phyloP scores from a whole-genome alignment of 2,113 vertebrate species.

The Protobothrops mucrosquamatus region DNA sequence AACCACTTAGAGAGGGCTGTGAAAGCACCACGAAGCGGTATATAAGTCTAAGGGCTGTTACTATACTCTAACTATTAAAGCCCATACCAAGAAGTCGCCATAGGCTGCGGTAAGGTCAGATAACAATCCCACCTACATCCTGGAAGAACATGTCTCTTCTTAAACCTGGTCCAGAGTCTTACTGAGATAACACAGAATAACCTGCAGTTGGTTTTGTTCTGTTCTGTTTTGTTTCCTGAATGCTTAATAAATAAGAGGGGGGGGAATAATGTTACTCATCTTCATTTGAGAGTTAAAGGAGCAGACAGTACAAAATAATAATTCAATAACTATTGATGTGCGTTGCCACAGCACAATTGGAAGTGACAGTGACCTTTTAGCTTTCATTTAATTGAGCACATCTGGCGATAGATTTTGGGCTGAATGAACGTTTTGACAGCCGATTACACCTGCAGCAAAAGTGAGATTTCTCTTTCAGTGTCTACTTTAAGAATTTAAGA shows the following conservation, averaged over 20 bases:
- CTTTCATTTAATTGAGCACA: constrained; percentile 51
- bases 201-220: background rate
- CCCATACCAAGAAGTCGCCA: background rate
- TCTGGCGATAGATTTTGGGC: background rate
- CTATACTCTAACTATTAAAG: background rate
- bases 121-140: background rate
- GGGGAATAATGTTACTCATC: background rate
- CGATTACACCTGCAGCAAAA: background rate
- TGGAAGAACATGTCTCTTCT: background rate
- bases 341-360: constrained; percentile 26
- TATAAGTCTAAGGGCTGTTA: background rate
- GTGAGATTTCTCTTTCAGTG: background rate
- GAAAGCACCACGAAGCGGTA: background rate
- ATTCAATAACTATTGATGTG: constrained; percentile 52
- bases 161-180: background rate
- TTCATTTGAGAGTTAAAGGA: background rate
- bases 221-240: background rate
- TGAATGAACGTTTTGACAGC: constrained; percentile 14
- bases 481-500: background rate
- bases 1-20: too few species aligned
- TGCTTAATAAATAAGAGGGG: accelerated
- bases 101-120: background rate
- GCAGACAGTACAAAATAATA: constrained; percentile 34
- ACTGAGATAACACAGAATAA: background rate
- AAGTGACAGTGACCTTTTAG: constrained; percentile 47